Evolutionary conservation across 2,797 vertebrate species (phyloP), one percentile per base, ranked within the genome.

Genomic region (Lepilemur ruficaudatus): DNA sequence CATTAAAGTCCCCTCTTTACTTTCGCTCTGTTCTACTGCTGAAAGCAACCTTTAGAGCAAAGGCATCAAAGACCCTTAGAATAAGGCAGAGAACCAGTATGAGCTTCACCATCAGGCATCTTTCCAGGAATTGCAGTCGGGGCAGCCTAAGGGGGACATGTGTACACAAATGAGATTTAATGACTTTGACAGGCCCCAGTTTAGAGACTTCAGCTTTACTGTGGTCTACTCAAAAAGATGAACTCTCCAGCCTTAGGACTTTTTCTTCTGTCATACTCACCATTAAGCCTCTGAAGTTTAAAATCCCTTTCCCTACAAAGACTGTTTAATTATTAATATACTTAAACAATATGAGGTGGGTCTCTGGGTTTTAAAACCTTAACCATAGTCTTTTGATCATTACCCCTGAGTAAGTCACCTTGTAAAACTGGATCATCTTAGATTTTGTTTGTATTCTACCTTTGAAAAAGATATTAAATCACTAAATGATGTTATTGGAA

Each of bases 381-480:
- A 82, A 80, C 14, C 15, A 55, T 30, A 67, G 15, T 48, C 52
- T 59, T 94, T 89, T 76, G 48, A 48, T 57, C 63, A 43, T 69
- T 38, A 61, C 41, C 13, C 18, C 4, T 69, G 18, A 80, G 23
- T 35, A 80, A 63, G 72, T 48, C 67, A 63, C 67, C 59, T 76
- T 79, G 23, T 59, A 83, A 91, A 96, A 91, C 0, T 81, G 35
- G 38, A 32, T 82, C 57, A 35, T 41, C 38, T 86, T 89, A 63
- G 32, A 89, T 89, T 96, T 85, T 79, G 41, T 93, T 82, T 67
- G 38, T 32, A 18, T 90, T 59, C 23, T 52, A 72, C 69, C 79
- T 73, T 87, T 80, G 35, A 91, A 95, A 96, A 94, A 89, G 65
- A 32, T 72, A 93, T 46, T 35, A 80, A 78, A 55, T 89, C 59